Conservation (phyloP, 2,113 vertebrate species). For the Hyperoodon ampullatus region DNA sequence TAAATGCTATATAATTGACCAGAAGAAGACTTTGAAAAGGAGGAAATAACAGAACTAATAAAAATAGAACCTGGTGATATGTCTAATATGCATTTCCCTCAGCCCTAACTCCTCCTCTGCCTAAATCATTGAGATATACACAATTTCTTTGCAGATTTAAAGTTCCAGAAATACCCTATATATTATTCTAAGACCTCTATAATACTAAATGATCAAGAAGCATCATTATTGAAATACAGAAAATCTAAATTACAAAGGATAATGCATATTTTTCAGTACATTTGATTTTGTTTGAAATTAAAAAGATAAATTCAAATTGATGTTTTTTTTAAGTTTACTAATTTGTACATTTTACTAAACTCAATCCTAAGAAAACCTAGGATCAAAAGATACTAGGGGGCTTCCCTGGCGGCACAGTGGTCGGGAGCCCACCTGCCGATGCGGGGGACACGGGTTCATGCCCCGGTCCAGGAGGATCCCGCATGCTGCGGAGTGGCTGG, state of each 20-base stretch:
- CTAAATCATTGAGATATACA: background rate
- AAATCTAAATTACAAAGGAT: background rate
- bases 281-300: constrained; percentile 9
- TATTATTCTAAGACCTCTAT: background rate
- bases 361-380: background rate
- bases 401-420: too few species aligned
- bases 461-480: too few species aligned
- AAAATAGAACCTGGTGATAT: background rate
- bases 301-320: background rate
- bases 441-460: too few species aligned
- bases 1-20: background rate
- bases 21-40: background rate
- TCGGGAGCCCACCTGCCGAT: too few species aligned
- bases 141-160: background rate
- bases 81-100: background rate
- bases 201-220: background rate
- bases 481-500: too few species aligned
- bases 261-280: background rate
- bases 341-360: background rate
- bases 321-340: background rate
- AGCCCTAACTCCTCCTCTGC: background rate
- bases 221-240: background rate
- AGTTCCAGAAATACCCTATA: background rate
- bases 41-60: background rate
- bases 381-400: background rate